Evolutionary conservation across 1,140 invertebrate genomes (phyloP).

Genomic region (Bursaphelenchus mucronatus): DNA sequence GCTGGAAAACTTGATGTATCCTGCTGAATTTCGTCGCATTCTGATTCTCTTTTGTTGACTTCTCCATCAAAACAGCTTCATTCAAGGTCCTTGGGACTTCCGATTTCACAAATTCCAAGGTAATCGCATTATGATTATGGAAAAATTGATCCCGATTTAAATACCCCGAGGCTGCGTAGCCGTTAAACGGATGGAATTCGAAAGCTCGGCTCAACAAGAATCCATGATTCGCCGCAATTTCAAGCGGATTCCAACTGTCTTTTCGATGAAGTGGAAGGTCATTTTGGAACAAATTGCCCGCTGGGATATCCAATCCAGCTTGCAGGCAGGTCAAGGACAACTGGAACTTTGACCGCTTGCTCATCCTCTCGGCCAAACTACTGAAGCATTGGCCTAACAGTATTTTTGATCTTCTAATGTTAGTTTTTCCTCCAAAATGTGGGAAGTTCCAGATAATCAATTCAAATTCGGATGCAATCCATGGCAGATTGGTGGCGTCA

Average conservation of each 20-base stretch:
- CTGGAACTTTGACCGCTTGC: conserved; percentile 30
- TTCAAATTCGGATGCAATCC: conserved; percentile 1
- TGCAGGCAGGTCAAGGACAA: conserved; percentile 39
- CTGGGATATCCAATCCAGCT: conserved; percentile 35
- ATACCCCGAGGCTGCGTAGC: conserved; percentile 23
- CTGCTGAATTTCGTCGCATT: neutral
- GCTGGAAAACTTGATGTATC: conserved; percentile 30
- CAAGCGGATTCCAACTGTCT: conserved; percentile 47
- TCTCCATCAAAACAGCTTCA: conserved; percentile 19
- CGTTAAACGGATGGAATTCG: conserved; percentile 17
- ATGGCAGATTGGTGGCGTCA: conserved; percentile 45
- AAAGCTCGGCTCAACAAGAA: conserved; percentile 13
- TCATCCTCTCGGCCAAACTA: conserved; percentile 27
- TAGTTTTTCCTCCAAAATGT: conserved; percentile 54
- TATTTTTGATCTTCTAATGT: conserved; percentile 31
- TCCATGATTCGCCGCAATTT: conserved; percentile 40
- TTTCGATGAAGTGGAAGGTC: conserved; percentile 36
- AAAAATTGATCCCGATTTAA: conserved; percentile 32
- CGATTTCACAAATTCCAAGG: neutral
- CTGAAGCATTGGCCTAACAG: conserved; percentile 39
- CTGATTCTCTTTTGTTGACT: neutral
- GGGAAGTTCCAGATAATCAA: conserved; percentile 54
- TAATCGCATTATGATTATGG: conserved; percentile 28
- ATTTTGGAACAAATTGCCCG: neutral
- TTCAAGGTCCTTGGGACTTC: neutral